Evolutionary conservation across 1,140 invertebrate genomes (phyloP).

Genomic region (Choristoneura fumiferana): DNA sequence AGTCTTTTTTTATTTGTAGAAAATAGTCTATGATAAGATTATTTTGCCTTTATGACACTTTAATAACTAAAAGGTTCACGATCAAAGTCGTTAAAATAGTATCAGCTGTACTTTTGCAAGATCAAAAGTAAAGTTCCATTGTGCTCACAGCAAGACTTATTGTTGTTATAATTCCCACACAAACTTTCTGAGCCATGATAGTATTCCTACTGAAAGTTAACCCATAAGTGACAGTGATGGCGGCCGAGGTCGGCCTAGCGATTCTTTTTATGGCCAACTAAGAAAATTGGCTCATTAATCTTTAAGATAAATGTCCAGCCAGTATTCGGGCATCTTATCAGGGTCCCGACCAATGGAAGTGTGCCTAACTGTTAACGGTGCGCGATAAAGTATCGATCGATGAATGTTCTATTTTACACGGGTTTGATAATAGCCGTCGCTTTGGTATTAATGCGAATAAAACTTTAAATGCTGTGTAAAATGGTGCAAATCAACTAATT

Average conservation of each 20-base stretch:
- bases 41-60: too few species aligned
- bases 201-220: constrained; percentile 36
- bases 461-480: too few species aligned
- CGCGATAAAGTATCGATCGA: constrained; percentile 33
- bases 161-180: background rate
- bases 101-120: too few species aligned
- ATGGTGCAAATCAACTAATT: too few species aligned
- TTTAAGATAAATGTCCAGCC: constrained; percentile 74
- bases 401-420: constrained; percentile 21
- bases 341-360: constrained; percentile 58
- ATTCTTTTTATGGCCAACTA: constrained; percentile 77
- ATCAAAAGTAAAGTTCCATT: too few species aligned
- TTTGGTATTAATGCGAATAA: background rate
- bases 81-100: too few species aligned
- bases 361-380: constrained; percentile 41
- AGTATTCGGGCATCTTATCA: constrained; percentile 75
- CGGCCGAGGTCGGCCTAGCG: constrained; percentile 57
- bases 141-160: background rate
- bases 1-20: too few species aligned
- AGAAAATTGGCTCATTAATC: constrained; percentile 79
- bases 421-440: background rate
- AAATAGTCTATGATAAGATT: too few species aligned
- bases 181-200: background rate
- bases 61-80: too few species aligned
- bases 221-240: constrained; percentile 42